Percentiles rank a stretch among this genome's conserved stretches.
Conservation (phyloP, 2,113 vertebrate species). For the Accipiter virgatus region DNA sequence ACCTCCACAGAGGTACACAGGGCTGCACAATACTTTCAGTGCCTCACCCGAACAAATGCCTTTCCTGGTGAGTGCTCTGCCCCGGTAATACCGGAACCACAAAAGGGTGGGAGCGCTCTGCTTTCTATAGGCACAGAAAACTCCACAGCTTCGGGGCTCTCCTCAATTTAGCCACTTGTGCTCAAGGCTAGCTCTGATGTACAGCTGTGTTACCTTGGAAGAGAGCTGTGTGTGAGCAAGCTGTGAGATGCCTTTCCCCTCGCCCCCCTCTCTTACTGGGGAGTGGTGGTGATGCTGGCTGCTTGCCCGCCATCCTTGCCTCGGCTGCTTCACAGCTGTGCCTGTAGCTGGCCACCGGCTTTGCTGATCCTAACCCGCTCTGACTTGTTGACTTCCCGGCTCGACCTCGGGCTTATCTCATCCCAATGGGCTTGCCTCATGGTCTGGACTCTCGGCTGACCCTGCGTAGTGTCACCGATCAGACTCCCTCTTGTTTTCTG, state of each 20-base stretch:
- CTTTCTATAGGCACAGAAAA: background rate
- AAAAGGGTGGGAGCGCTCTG: background rate
- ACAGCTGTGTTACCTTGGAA: background rate
- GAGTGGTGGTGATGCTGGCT: background rate
- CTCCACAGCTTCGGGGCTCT: background rate
- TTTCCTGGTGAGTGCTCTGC: background rate
- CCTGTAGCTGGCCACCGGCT: background rate
- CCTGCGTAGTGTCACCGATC: fast-evolving
- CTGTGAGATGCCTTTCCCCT: background rate
- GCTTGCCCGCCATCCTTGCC: background rate
- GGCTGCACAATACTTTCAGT: background rate
- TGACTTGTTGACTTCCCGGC: background rate
- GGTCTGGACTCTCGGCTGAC: background rate
- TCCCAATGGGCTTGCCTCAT: background rate
- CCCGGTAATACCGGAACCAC: background rate
- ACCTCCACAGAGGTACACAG: background rate
- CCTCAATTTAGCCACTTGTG: background rate
- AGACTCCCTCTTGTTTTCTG: background rate
- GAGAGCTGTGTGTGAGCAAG: background rate
- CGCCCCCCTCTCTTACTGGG: background rate
- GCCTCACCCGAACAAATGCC: background rate
- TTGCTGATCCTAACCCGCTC: background rate
- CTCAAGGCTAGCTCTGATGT: background rate
- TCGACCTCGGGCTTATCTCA: background rate
- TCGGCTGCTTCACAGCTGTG: background rate